Base-by-base conservation (phyloP, 2,113 vertebrate species). In the Pteronura brasiliensis region DNA sequence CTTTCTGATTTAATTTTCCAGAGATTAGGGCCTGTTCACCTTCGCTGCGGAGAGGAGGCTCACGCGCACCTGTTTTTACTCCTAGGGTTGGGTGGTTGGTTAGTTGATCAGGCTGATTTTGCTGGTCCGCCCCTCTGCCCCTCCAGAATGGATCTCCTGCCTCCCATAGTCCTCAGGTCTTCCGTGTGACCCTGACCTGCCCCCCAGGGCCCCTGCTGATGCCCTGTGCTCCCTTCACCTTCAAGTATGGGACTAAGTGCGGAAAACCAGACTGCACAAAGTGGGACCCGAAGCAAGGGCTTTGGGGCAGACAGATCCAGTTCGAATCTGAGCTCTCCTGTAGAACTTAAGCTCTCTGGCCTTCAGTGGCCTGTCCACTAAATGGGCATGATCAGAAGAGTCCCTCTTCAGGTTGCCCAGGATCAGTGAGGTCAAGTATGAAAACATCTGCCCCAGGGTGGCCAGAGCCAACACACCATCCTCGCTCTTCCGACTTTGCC, bases 1-100 rank as follows among this genome's bases (percentile, higher is more conserved):
- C 98, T 98, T 97, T 98, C 98, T 96, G 97, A 98, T 99, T 98
- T 98, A 98, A 99, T 99, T 99, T 99, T 99, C 98, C 98, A 98
- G 98, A 98, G 98, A 98, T 99, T 98, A 98, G 97, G 98, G 97
- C 98, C 96, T 42, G 94, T 93, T 98, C 98, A 94, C 98, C 98
- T 98, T 95, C 47, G 1, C 97, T 97, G 92, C 55, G 0, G 61
- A 95, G 97, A 97, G 72, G 96, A 98, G 97, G 96, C 95, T 95
- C 1, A n/a, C 39, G 27, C 0, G 0, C 36, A 52, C 72, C 89
- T 96, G 95, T 93, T 95, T 97, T 97, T 81, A 95, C 92, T 96
- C 93, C n/a, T 27, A 36, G 96, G 87, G 29, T 1, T 96, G 65
- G 52, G 55, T 29, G 57, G 47, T 27, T 81, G 93, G 49, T 44